phyloP scores from a whole-genome alignment of 92 coral and sea anemone genomes.

The Zoanthus sociatus region DNA sequence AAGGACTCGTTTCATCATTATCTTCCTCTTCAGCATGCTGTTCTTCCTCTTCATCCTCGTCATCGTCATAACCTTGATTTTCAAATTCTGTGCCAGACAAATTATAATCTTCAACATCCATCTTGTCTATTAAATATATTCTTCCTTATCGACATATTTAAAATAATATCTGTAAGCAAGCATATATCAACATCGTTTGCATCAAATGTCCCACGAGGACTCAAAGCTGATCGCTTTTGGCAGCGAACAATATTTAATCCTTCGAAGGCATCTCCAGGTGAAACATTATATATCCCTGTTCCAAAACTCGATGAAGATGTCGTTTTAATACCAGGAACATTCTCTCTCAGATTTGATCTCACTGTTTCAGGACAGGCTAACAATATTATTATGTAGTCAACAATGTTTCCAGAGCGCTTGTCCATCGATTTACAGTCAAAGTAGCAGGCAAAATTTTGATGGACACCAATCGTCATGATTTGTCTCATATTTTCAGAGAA shows the following conservation, averaged over 20 bases:
- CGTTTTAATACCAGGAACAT: conserved; percentile 2
- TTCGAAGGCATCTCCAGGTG: conserved; percentile 18
- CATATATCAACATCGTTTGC: too few relatives aligned
- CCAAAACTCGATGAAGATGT: conserved; percentile 30
- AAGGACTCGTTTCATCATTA: background rate
- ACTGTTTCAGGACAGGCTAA: conserved; percentile 15
- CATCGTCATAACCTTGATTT: too few relatives aligned
- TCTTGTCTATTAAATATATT: too few relatives aligned
- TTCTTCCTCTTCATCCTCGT: too few relatives aligned
- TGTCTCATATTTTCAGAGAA: background rate
- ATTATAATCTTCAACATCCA: too few relatives aligned
- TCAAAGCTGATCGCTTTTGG: too few relatives aligned
- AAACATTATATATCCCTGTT: conserved; percentile 7
- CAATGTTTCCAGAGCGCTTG: too few relatives aligned
- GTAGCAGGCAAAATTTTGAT: too few relatives aligned
- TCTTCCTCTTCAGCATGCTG: background rate
- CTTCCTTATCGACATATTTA: too few relatives aligned
- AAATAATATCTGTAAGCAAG: too few relatives aligned
- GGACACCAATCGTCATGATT: background rate
- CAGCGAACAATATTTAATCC: background rate
- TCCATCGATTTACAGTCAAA: too few relatives aligned
- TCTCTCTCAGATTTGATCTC: conserved; percentile 35
- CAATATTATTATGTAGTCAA: conserved; percentile 8
- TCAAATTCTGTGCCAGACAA: background rate
- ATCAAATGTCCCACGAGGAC: too few relatives aligned